Base-by-base conservation (phyloP, 1,140 invertebrate genomes). In the Amyelois transitella region DNA sequence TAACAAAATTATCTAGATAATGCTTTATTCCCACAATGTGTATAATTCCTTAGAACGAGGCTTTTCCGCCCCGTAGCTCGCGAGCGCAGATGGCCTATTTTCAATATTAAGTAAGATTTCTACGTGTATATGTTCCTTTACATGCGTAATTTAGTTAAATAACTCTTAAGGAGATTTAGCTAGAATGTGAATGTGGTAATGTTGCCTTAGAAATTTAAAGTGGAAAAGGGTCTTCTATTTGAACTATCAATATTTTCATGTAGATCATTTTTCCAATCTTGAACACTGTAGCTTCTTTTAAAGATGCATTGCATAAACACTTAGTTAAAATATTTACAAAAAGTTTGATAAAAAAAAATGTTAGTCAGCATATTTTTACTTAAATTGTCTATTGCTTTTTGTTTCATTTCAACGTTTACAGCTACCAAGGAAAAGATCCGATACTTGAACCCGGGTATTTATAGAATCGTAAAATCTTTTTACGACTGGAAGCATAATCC, bases 401-500 rank as follows among this genome's bases (percentile, higher is more conserved):
- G 45, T 48, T 48, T 48, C 45, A 20, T 48, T 48, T 48, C 20
- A 48, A 18, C 45, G 25, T 55, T 43, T 25, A 55, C 22, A 32
- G 38, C 48, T 28, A 51, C 48, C 25, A 65, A 66, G 64, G 62
- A 60, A 57, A 64, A 59, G 61, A 64, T 69, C 69, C 59, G 53
- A 67, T 67, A 71, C 66, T 74, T 64, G 66, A n/a, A 72, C 60
- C 63, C 62, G 54, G 65, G 66, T 75, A 77, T 81, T 84, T 84
- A 84, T 76, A 77, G 79, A 75, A 72, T 75, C 81, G 69, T 82
- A 77, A 85, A 38, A 85, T 72, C 54, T 65, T 69, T 83, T 82
- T 79, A 84, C 70, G 79, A 77, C 59, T 38, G 17, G 25, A 55
- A 58, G 66, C 55, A 67, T 72, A 69, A 72, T 71, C 63, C 61